Percentiles rank a stretch among this genome's conserved stretches.
Evolutionary conservation across 2,113 vertebrate species (phyloP).

Genomic region (Mesoclemmys tuberculata): DNA sequence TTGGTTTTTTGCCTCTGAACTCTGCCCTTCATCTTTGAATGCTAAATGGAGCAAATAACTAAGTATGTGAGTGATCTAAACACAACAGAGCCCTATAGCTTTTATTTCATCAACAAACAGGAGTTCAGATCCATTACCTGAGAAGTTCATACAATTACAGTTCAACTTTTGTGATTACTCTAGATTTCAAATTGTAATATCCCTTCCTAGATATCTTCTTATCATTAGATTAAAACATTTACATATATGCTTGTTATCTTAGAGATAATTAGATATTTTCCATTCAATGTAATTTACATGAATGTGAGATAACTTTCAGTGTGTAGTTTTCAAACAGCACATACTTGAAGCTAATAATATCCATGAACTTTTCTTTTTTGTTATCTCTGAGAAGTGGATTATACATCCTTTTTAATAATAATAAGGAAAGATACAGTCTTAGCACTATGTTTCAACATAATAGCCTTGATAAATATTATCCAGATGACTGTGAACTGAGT

Average conservation of each 20-base stretch:
- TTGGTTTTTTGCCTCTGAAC: neutral
- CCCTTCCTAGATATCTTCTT: conserved; percentile 23
- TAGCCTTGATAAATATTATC: neutral
- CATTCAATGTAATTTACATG: conserved; percentile 69
- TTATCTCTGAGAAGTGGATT: conserved; percentile 51
- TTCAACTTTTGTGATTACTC: conserved; percentile 12
- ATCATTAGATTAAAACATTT: conserved; percentile 63
- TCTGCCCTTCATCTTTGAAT: neutral
- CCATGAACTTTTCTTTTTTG: conserved; percentile 64
- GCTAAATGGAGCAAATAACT: neutral
- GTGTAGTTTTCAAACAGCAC: conserved; percentile 47
- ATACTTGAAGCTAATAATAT: conserved; percentile 65
- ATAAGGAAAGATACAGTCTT: neutral
- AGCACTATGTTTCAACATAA: neutral
- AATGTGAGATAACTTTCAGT: conserved; percentile 61
- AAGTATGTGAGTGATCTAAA: neutral
- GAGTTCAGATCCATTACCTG: neutral
- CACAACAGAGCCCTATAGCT: neutral
- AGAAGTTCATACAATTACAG: neutral
- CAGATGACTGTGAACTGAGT: neutral
- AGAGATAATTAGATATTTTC: conserved; percentile 75
- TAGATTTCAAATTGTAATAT: neutral
- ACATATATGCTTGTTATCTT: conserved; percentile 70
- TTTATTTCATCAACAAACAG: neutral
- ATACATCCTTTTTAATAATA: conserved; percentile 39